A percentile compares a stretch with the other conserved stretches of the same genome.
phyloP scores from a whole-genome alignment of 2,888 invertebrate species.

The Bibio marci region DNA sequence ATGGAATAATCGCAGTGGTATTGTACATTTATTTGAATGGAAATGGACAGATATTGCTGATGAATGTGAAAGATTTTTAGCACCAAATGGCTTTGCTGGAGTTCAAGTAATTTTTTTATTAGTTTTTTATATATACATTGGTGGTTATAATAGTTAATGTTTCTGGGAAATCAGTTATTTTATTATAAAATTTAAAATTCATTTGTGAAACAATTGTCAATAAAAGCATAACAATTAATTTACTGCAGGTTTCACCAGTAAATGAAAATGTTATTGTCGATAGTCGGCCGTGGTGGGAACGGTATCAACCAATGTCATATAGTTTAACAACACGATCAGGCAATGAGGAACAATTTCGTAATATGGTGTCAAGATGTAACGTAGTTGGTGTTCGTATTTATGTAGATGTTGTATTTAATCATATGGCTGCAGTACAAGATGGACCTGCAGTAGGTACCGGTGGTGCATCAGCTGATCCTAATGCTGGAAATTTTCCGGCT shows the following conservation, averaged over 20 bases:
- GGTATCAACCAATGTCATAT: slow-evolving; percentile 79
- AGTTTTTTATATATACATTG: too few species aligned
- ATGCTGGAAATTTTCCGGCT: slow-evolving; percentile 34
- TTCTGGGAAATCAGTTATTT: too few species aligned
- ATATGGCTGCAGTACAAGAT: slow-evolving; percentile 46
- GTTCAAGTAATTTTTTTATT: slow-evolving; percentile 37
- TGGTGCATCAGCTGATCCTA: slow-evolving; percentile 40
- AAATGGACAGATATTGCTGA: slow-evolving; percentile 62
- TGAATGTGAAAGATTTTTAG: slow-evolving; percentile 64
- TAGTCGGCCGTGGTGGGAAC: slow-evolving; percentile 71
- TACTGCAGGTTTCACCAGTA: slow-evolving; percentile 55
- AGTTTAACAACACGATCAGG: slow-evolving; percentile 59
- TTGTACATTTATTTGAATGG: slow-evolving; percentile 71
- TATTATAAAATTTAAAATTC: too few species aligned
- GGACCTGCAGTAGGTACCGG: slow-evolving; percentile 35
- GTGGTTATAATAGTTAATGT: too few species aligned
- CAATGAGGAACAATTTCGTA: slow-evolving; percentile 46
- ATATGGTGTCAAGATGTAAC: slow-evolving; percentile 69
- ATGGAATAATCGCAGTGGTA: slow-evolving; percentile 32
- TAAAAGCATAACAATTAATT: too few species aligned
- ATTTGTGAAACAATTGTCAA: too few species aligned
- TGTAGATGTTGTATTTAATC: slow-evolving; percentile 70
- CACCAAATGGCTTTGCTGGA: slow-evolving; percentile 54
- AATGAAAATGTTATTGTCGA: slow-evolving; percentile 48
- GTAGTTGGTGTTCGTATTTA: slow-evolving; percentile 65